phyloP scores from a whole-genome alignment of 2,113 vertebrate species.

The Equus przewalskii region DNA sequence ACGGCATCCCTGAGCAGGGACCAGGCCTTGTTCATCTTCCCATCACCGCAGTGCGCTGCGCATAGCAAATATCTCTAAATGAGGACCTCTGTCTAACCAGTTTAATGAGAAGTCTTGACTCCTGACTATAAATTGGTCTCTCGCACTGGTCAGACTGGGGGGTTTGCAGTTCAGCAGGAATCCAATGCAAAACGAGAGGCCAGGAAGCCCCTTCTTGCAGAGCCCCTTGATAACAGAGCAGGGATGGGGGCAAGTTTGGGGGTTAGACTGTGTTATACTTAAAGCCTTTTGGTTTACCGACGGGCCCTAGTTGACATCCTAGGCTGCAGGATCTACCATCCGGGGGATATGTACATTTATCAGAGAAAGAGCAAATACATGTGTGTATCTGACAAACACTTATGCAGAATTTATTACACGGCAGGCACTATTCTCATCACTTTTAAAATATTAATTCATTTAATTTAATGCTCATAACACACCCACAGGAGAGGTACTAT shows the following conservation, averaged over 20 bases:
- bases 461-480: background rate
- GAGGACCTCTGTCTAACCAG: background rate
- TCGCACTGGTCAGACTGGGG: rapidly evolving
- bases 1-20: background rate
- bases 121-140: background rate
- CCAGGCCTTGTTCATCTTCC: background rate
- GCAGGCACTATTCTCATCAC: background rate
- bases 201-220: background rate
- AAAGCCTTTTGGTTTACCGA: background rate
- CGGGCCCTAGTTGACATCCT: background rate
- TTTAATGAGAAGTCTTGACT: background rate
- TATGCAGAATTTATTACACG: background rate
- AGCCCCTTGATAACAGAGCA: background rate
- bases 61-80: background rate
- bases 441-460: background rate
- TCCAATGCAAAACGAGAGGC: background rate
- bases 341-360: background rate
- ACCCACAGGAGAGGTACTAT: background rate
- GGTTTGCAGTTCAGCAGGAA: background rate
- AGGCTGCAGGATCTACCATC: background rate
- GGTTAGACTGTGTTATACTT: background rate
- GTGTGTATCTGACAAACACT: background rate
- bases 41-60: background rate
- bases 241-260: background rate
- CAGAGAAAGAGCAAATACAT: background rate